Conservation (phyloP, 2,797 vertebrate species). For the Alfaro cultratus region DNA sequence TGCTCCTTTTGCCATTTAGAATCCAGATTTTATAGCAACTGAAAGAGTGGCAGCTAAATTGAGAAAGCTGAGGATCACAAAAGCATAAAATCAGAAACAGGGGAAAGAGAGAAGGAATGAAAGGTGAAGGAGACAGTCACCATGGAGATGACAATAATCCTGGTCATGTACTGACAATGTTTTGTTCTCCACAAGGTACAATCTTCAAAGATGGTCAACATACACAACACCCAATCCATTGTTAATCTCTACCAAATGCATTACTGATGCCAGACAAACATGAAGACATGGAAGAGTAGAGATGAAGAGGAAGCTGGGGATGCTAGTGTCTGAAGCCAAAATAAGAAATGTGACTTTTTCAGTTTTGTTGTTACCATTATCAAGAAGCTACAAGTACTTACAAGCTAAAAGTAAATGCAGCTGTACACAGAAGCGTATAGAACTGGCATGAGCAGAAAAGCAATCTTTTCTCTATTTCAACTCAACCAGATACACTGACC, state of each 20-base stretch:
- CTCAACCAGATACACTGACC: constrained; percentile 14
- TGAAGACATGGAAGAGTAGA: constrained; percentile 37
- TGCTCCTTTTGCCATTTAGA: constrained; percentile 73
- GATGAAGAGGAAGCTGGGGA: constrained; percentile 31
- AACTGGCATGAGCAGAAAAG: neutral
- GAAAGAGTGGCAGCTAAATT: constrained; percentile 59
- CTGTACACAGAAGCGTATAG: neutral
- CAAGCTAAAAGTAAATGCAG: constrained; percentile 1
- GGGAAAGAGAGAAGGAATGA: constrained; percentile 26
- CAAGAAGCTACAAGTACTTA: neutral
- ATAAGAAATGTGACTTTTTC: neutral
- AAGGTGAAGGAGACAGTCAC: constrained; percentile 67
- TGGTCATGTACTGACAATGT: constrained; percentile 60
- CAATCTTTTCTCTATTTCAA: constrained; percentile 14
- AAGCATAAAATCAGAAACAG: constrained; percentile 23
- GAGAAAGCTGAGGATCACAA: constrained; percentile 61
- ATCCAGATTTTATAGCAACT: constrained; percentile 73
- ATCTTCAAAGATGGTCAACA: constrained; percentile 35
- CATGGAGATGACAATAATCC: constrained; percentile 75
- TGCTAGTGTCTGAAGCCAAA: constrained; percentile 11
- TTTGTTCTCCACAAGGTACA: constrained; percentile 52
- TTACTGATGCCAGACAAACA: constrained; percentile 55
- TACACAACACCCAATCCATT: constrained; percentile 54
- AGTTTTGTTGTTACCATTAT: neutral
- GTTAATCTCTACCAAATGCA: constrained; percentile 63